Conservation (phyloP, 2,888 invertebrate genomes). For the Acronicta alni region DNA sequence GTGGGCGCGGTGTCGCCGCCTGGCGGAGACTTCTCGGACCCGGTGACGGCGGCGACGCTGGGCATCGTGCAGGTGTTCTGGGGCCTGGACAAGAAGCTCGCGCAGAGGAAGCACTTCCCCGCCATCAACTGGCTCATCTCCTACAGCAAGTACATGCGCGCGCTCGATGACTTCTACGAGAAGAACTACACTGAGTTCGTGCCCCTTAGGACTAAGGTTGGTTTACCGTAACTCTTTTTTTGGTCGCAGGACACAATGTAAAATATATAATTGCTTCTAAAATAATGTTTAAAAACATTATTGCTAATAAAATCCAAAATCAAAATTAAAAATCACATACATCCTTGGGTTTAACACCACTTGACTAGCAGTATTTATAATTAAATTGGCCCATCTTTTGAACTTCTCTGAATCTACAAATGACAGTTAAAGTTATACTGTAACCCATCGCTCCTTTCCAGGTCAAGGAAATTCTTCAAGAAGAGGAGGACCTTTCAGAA, state of each 20-base stretch:
- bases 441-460: constrained; percentile 1
- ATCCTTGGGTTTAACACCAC: no score
- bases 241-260: no score
- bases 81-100: constrained; percentile 99
- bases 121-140: constrained; percentile 99
- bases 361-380: no score
- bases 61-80: constrained; percentile 99
- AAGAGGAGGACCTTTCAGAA: constrained; percentile 99
- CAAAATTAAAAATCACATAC: no score
- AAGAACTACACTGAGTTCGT: constrained; percentile 99
- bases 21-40: constrained; percentile 99
- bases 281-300: no score
- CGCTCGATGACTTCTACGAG: constrained; percentile 99
- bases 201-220: constrained; percentile 97
- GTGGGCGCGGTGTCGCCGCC: constrained; percentile 99
- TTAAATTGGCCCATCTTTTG: no score
- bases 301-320: no score
- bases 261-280: no score
- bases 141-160: constrained; percentile 99
- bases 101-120: constrained; percentile 99
- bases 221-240: neutral
- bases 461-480: constrained; percentile 97
- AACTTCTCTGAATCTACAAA: no score
- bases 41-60: constrained; percentile 99
- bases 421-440: no score